Conservation (phyloP, 2,888 invertebrate species). For the Drosophila austrosaltans region DNA sequence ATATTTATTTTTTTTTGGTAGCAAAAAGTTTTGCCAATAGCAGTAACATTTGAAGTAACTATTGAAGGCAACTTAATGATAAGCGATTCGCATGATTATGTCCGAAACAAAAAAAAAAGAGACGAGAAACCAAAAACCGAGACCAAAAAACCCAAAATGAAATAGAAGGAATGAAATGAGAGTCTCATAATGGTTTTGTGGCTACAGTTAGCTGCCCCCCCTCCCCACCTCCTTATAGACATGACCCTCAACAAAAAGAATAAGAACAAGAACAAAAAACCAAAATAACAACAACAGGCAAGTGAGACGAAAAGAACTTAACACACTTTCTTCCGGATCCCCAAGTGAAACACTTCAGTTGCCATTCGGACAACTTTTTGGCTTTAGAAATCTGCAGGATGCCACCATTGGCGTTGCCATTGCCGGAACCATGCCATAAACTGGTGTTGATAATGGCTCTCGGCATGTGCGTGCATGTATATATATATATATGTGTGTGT, state of each 20-base stretch:
- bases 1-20: not conserved
- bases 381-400: conserved; percentile 69
- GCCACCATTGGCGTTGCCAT: conserved; percentile 24
- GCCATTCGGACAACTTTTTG: conserved; percentile 59
- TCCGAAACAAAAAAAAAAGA: conserved; percentile 46
- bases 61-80: conserved; percentile 46
- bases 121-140: not conserved
- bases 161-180: not conserved
- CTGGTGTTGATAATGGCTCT: conserved; percentile 59
- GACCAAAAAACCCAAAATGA: not conserved
- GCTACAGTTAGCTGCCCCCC: conserved; percentile 12
- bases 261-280: not conserved
- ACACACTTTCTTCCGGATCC: conserved; percentile 50
- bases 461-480: conserved; percentile 20
- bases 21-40: conserved; percentile 19
- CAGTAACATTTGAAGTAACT: conserved; percentile 30
- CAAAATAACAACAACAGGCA: conserved; percentile 1
- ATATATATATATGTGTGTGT: not conserved
- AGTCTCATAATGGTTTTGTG: conserved; percentile 9
- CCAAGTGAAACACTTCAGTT: conserved; percentile 55
- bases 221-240: conserved; percentile 12
- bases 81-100: conserved; percentile 58
- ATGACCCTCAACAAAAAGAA: conserved; percentile 1
- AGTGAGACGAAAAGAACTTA: conserved; percentile 49
- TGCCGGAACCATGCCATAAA: conserved; percentile 67